Conservation (phyloP, 2,888 invertebrate genomes). For the Hypena proboscidalis region DNA sequence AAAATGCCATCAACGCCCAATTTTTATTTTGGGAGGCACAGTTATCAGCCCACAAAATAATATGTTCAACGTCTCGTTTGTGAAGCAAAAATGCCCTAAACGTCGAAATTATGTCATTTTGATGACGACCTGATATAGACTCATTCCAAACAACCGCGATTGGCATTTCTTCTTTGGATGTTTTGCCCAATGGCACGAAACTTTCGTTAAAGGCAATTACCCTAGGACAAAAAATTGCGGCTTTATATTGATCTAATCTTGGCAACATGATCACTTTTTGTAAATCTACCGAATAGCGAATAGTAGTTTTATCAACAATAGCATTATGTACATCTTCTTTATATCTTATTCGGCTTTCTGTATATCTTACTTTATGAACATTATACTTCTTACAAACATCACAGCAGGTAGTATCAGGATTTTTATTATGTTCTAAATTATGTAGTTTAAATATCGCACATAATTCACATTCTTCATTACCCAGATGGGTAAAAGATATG, state of each 20-base stretch:
- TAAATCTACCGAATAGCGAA: slow-evolving; percentile 11
- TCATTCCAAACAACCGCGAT: slow-evolving; percentile 17
- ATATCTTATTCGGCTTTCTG: slow-evolving; percentile 6
- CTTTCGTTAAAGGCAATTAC: slow-evolving; percentile 11
- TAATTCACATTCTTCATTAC: slow-evolving; percentile 12
- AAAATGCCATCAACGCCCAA: neutral
- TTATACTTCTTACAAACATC: slow-evolving; percentile 9
- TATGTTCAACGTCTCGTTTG: slow-evolving; percentile 8
- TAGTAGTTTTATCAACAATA: slow-evolving; percentile 1
- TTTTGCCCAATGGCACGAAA: slow-evolving; percentile 11
- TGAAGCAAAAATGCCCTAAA: slow-evolving; percentile 4
- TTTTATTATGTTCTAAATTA: slow-evolving; percentile 6
- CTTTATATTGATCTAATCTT: slow-evolving; percentile 11
- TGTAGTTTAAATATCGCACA: slow-evolving; percentile 7
- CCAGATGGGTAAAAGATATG: slow-evolving; percentile 16
- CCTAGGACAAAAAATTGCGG: slow-evolving; percentile 11
- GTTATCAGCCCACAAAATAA: slow-evolving; percentile 8
- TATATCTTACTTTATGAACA: slow-evolving; percentile 7
- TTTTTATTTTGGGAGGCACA: slow-evolving; percentile 8
- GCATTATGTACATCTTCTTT: slow-evolving; percentile 1
- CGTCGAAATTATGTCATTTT: slow-evolving; percentile 10
- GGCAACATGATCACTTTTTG: slow-evolving; percentile 12
- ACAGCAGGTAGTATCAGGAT: slow-evolving; percentile 7
- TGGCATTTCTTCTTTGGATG: slow-evolving; percentile 9
- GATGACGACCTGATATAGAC: slow-evolving; percentile 10